These are phyloP conservation scores for Amblyjoppa fuscipennis DNA, from an alignment of 2,888 invertebrate species.

Conservation along the genomic window DNA sequence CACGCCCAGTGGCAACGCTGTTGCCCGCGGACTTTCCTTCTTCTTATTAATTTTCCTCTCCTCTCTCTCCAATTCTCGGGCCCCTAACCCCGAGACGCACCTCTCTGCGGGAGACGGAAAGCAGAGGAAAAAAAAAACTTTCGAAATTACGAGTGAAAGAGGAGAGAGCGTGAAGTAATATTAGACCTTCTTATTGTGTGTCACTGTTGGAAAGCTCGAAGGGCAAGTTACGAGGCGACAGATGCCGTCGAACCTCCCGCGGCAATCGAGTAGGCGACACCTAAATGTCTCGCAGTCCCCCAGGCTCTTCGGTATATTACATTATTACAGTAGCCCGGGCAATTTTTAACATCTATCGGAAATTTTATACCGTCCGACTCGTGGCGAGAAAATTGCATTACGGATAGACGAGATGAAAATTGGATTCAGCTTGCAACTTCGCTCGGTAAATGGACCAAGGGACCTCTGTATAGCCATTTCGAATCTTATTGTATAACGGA, in stretches of 20 bases:
- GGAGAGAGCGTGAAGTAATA: conserved; percentile 26
- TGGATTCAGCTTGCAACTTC: background rate
- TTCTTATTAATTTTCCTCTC: too few species aligned
- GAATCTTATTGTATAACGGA: background rate
- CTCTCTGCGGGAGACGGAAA: conserved; percentile 55
- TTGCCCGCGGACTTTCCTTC: background rate
- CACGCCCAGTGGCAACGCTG: background rate
- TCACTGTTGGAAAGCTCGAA: background rate
- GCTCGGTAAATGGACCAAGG: background rate
- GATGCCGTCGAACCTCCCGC: background rate
- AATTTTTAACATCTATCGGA: background rate
- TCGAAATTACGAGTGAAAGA: conserved; percentile 53
- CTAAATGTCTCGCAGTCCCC: background rate
- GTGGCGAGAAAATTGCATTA: background rate
- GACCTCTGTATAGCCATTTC: background rate
- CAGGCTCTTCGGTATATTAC: background rate
- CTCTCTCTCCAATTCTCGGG: background rate
- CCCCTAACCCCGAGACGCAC: background rate
- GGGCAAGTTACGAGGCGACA: conserved; percentile 1
- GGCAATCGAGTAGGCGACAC: background rate
- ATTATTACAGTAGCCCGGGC: conserved; percentile 2
- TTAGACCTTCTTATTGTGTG: background rate
- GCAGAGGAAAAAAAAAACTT: conserved; percentile 43
- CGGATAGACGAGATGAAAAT: background rate
- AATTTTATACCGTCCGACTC: background rate